These are phyloP conservation scores for Linnaemya vulpina DNA, from an alignment of 2,888 invertebrate species.

Conservation along the genomic window DNA sequence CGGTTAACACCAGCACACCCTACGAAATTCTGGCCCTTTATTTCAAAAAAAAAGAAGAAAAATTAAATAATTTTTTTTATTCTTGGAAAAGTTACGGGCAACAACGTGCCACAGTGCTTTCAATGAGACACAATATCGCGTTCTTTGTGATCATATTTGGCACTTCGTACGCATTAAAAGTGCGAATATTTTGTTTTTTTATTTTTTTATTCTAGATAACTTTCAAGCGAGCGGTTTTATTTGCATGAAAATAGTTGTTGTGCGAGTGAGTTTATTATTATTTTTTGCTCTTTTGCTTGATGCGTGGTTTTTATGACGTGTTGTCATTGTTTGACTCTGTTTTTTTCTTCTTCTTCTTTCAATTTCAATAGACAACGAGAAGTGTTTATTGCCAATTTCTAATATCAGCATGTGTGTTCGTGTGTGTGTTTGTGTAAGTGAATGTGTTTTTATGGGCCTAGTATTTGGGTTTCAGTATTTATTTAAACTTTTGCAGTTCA, in stretches of 20 bases:
- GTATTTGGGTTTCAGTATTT: background rate
- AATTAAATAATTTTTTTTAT: too few relatives aligned
- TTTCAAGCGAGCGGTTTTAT: background rate
- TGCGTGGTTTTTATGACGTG: constrained; percentile 40
- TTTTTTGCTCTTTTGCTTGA: too few relatives aligned
- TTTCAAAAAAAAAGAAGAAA: too few relatives aligned
- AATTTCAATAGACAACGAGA: constrained; percentile 25
- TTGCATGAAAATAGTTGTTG: background rate
- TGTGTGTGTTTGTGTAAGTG: constrained; percentile 25
- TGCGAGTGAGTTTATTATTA: background rate
- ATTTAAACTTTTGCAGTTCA: constrained; percentile 47
- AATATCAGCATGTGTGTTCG: constrained; percentile 9
- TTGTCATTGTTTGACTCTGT: constrained; percentile 35
- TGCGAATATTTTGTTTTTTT: too few relatives aligned
- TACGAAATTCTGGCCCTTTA: too few relatives aligned
- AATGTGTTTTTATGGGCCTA: background rate
- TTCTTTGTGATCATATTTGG: too few relatives aligned
- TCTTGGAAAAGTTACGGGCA: too few relatives aligned
- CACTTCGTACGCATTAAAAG: too few relatives aligned
- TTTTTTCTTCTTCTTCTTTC: background rate
- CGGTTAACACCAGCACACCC: too few relatives aligned
- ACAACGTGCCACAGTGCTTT: too few relatives aligned
- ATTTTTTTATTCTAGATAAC: background rate
- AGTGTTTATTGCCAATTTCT: constrained; percentile 9
- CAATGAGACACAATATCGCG: too few relatives aligned